Base-by-base conservation (phyloP, 2,797 vertebrate genomes). In the Acrossocheilus wenchowensis region DNA sequence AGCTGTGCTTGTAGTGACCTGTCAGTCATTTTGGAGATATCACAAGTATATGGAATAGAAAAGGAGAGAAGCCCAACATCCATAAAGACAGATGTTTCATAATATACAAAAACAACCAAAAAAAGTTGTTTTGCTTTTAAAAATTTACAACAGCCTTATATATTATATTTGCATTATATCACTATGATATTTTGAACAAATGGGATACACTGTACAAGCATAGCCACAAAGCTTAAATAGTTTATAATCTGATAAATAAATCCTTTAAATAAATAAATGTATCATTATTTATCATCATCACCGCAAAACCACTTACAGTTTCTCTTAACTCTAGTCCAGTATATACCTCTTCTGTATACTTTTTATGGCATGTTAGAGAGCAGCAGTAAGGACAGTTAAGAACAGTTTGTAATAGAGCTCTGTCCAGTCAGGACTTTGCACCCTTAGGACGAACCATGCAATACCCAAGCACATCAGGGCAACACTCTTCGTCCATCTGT, bases 1-100 rank as follows among this genome's bases (percentile, higher is more conserved):
- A 85, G 89, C 87, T 90, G 90, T 90, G 90, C 90, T 89, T 90
- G 54, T 85, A 77, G 30, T 82, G 80, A 89, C 87, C 88, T 45
- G 54, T 60, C 81, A 86, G 85, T 83, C 85, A 66, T 68, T 87
- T 87, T 30, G 39, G n/a, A 86, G 52, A 82, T 83, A 78, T 90
- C 80, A 85, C 85, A 89, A 86, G 39, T 64, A 82, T 72, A 83
- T 75, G 39, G 50, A 78, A 69, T 71, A 86, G 71, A 57, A 84
- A 86, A 82, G 17, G 23, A 88, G 82, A 41, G 82, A 85, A 83
- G 36, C 73, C 73, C 71, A 83, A 84, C 26, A 50, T 52, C n/a
- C 72, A 71, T 66, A 69, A 79, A 84, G 26, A 30, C 57, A 85
- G 80, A 85, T 64, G 50, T 81, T 83, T 86, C 43, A 77, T 79